phyloP scores from a whole-genome alignment of 2,797 vertebrate genomes.

The Galaxias olidus region DNA sequence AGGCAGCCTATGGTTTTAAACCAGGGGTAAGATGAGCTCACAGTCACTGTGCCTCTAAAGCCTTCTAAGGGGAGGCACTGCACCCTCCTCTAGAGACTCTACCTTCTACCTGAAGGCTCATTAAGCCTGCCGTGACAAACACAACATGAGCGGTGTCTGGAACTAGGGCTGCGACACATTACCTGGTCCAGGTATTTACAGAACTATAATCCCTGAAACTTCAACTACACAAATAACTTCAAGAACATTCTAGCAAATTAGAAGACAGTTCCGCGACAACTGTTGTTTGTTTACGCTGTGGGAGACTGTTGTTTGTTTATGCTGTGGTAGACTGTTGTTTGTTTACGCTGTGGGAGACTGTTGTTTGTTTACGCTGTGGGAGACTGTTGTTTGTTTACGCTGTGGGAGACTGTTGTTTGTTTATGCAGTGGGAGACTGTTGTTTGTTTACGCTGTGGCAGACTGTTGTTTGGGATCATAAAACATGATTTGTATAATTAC shows the following conservation, averaged over 20 bases:
- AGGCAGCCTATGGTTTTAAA: constrained; percentile 22
- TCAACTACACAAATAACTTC: too few species aligned
- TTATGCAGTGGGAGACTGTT: too few species aligned
- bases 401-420: too few species aligned
- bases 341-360: too few species aligned
- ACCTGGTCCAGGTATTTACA: constrained; percentile 33
- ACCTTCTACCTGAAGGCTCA: constrained; percentile 62
- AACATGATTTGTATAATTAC: neutral
- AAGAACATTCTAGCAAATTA: too few species aligned
- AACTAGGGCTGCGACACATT: constrained; percentile 33
- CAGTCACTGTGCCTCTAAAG: constrained; percentile 49
- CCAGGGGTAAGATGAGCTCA: constrained; percentile 33
- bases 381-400: too few species aligned
- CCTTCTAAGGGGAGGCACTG: constrained; percentile 46
- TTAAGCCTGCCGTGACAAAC: constrained; percentile 61
- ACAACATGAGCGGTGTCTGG: constrained; percentile 59
- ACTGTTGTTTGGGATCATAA: neutral
- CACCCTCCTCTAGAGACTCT: constrained; percentile 51
- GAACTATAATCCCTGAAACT: constrained; percentile 33
- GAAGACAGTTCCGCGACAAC: too few species aligned
- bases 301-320: too few species aligned
- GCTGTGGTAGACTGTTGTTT: too few species aligned
- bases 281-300: too few species aligned
- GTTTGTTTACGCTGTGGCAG: too few species aligned
- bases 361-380: too few species aligned